Evolutionary conservation across 2,113 vertebrate species (phyloP), one percentile per base, ranked within the genome.

Genomic region (Alosa alosa): DNA sequence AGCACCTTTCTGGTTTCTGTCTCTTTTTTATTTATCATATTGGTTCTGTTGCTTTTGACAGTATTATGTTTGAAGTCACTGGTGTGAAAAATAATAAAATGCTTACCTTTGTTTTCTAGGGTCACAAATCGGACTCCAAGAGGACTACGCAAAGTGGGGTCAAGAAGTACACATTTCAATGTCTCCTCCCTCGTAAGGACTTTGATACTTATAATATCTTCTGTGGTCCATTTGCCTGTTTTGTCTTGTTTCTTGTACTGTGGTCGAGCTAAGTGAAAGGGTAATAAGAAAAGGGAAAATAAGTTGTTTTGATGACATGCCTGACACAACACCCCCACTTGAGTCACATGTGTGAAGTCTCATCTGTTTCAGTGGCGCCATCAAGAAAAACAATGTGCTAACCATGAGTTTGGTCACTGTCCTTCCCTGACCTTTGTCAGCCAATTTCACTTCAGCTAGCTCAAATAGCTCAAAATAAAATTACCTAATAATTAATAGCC

Each of bases 141-240:
- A n/a, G 44, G 0, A 20, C 84, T 39, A 72, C 60, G n/a, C 45
- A 91, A 83, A 22, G 88, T 85, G n/a, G 88, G 88, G 83, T 95
- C 91, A 15, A 22, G 91, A 72, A 92, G 89, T 0, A 95, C 25
- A 83, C 95, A 96, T 88, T 89, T 94, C 81, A 96, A 89, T 6
- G 75, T 85, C 45, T 86, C 47, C 83, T 50, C 89, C 8, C 78
- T 89, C 60, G 81, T 25, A 20, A 86, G 55, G 2, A 89, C 13
- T 11, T 84, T n/a, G 36, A 95, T 0, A 0, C 20, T 25, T 22
- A 94, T 5, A 0, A 81, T 50, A 10, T n/a, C 89, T 7, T 5
- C 50, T 5, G 92, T 86, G 1, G 78, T 36, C 64, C 86, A 90
- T 82, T 85, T 92, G 1, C 87, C 86, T 7, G 81, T 83, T 78